These are phyloP conservation scores for Oscheius myriophilus DNA, from an alignment of 2,888 invertebrate species.

Conservation along the genomic window DNA sequence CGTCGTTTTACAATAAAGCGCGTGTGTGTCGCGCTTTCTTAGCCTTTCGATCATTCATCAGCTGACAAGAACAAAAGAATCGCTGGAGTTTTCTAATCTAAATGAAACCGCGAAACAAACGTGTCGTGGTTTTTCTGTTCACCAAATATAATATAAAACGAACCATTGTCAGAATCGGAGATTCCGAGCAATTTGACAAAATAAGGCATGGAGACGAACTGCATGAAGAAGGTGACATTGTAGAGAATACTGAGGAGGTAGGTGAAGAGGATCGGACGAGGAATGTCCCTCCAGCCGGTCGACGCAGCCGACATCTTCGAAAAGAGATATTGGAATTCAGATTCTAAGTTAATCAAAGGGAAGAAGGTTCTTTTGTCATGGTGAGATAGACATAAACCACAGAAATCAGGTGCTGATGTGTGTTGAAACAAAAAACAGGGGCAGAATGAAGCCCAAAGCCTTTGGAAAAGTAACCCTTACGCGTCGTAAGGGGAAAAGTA, in stretches of 20 bases:
- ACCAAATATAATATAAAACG: background rate
- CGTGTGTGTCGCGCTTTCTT: no score
- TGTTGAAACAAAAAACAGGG: background rate
- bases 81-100: no score
- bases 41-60: no score
- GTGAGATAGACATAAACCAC: background rate
- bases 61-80: no score
- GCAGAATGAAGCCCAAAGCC: background rate
- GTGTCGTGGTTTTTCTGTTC: no score
- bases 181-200: constrained; percentile 49
- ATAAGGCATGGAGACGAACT: constrained; percentile 53
- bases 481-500: background rate
- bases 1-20: no score
- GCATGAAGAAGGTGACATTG: constrained; percentile 60
- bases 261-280: constrained; percentile 48
- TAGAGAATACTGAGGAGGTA: constrained; percentile 56
- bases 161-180: constrained; percentile 56
- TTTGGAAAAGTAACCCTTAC: constrained; percentile 3
- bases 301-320: constrained; percentile 6
- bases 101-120: background rate
- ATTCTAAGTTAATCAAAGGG: background rate
- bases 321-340: background rate
- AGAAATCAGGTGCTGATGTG: constrained; percentile 2
- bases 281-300: constrained; percentile 16
- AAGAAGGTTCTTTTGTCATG: background rate